Percentiles rank a stretch among this genome's conserved stretches.
Conservation (phyloP, 2,888 invertebrate genomes). For the Dasypolia templi region DNA sequence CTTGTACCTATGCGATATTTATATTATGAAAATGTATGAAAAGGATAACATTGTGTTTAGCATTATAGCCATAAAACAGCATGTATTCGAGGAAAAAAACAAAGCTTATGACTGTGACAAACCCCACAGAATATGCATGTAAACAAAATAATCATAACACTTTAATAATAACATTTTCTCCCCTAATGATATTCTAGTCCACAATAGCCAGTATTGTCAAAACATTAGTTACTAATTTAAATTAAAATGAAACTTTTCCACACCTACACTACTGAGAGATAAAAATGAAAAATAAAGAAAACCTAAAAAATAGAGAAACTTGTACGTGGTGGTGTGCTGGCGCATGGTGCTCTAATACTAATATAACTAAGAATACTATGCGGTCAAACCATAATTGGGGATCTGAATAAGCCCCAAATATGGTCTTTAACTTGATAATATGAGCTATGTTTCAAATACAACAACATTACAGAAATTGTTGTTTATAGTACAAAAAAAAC, state of each 20-base stretch:
- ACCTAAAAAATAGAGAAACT: neutral
- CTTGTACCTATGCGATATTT: slow-evolving; percentile 18
- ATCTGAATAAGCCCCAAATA: no score
- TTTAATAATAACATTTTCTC: slow-evolving; percentile 33
- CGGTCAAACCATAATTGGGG: neutral
- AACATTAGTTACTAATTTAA: neutral
- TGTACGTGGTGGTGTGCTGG: neutral
- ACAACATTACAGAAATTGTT: no score
- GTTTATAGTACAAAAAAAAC: no score
- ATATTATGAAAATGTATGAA: slow-evolving; percentile 30
- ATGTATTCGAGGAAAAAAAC: slow-evolving; percentile 57
- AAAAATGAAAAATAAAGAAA: neutral
- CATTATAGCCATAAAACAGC: slow-evolving; percentile 35
- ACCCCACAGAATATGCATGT: slow-evolving; percentile 47
- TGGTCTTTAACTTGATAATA: no score
- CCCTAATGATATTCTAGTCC: slow-evolving; percentile 3
- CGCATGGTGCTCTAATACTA: neutral
- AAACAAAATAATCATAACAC: slow-evolving; percentile 52
- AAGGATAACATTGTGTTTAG: slow-evolving; percentile 50
- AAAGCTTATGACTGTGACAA: slow-evolving; percentile 57
- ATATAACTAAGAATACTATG: neutral
- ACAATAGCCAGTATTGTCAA: neutral
- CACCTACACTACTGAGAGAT: neutral
- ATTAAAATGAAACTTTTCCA: neutral
- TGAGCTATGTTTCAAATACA: no score